Evolutionary conservation across 2,797 vertebrate species (phyloP), one percentile per base, ranked within the genome.

Genomic region (Bovichtus diacanthus): DNA sequence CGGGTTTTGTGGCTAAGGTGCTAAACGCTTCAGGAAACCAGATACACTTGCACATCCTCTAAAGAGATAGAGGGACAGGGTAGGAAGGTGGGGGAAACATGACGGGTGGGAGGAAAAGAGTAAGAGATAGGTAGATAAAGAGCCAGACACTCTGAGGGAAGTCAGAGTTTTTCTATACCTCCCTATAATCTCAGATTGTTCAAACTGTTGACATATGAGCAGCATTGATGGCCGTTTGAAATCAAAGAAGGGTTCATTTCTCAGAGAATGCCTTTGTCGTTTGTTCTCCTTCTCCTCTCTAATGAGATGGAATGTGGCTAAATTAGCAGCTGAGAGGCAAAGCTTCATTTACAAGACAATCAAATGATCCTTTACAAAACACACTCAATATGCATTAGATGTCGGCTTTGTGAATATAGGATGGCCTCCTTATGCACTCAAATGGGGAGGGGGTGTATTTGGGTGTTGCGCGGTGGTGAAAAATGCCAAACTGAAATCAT

Each of bases 21-120:
- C 92, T 93, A 95, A 95, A 95, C 86, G 89, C 90, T 93, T 94
- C 89, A 94, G 91, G 95, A 96, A 96, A 96, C 91, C 85, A 93
- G 93, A 95, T 95, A 93, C 87, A 93, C 91, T 88, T 83, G 85
- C 89, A 90, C 90, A 92, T 92, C 88, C 91, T 93, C 91, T 83
- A 80, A 89, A 92, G 90, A 88, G 90, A 88, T 73, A 83, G 74
- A 75, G 74, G 76, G 78, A 82, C 70, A 72, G 74, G 71, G 68
- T 62, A 64, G 63, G 67, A 80, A 53, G 77, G 66, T 56, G 74
- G 60, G 50, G 51, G 58, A 51, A 31, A 72, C 59, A 59, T 34
- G 60, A 64, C 75, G 59, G 61, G 54, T 44, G 64, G 29, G 76
- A 65, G 58, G 29, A 43, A 56, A 83, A 73, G 41, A 43, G 67